Base-by-base conservation (phyloP, 2,797 vertebrate species). In the Darevskia mixta region DNA sequence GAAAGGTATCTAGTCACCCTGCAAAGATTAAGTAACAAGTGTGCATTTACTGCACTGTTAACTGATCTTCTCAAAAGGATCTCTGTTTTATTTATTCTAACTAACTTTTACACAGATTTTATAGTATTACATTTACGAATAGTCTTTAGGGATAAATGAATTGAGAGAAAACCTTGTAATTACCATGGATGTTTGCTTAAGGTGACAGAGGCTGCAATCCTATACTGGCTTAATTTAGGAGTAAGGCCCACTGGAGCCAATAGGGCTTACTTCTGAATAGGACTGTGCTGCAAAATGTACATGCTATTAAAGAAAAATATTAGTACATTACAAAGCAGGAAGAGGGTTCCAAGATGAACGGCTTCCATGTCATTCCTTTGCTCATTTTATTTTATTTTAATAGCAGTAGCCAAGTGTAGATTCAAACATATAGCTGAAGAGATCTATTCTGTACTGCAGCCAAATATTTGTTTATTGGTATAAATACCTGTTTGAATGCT, bases 331-430 rank as follows among this genome's bases (percentile, higher is more conserved):
- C 66, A 27, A n/a, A 69, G 67, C 23, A 27, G 67, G 27, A 27
- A n/a, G 23, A 9, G 20, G 15, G 23, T 94, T 93, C 91, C 91
- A 91, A 92, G 86, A 91, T 92, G 90, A 89, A 88, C 89, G 92
- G 88, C 89, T 95, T 25, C 0, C 86, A 92, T 90, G 89, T 87
- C 91, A 89, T 85, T 91, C 90, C 93, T 93, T 95, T 93, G 91
- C 92, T 89, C 89, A 92, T 93, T 94, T 94, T 95, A 92, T 93
- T 94, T 94, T 95, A 92, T 94, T 94, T 29, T 95, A 95, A 94
- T 95, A 94, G 95, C 91, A 83, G 93, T 35, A 95, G 89, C 20
- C 27, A 41, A 77, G 41, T 2, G 20, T 29, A 79, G n/a, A 35
- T 38, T 41, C 49, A 38, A 25, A 72, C 20, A 80, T 72, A n/a